Evolutionary conservation across 2,113 vertebrate genomes (phyloP).

Genomic region (Poeciliopsis prolifica): DNA sequence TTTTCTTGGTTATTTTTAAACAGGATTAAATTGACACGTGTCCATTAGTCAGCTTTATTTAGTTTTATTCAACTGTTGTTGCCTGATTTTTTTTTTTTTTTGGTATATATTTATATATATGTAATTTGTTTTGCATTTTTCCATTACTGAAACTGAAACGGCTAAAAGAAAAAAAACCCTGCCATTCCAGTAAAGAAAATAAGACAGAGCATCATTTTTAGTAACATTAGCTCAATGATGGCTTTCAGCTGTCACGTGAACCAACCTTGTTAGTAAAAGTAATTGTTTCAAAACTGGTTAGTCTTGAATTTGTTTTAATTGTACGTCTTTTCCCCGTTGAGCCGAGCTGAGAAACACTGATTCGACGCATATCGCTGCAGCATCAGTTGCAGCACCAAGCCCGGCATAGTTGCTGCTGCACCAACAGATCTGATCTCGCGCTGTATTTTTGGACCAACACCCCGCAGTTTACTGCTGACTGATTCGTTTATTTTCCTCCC

Average conservation of each 20-base stretch:
- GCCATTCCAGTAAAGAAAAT: neutral
- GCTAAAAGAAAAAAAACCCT: neutral
- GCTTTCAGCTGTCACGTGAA: no score
- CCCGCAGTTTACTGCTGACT: neutral
- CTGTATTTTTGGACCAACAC: neutral
- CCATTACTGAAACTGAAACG: neutral
- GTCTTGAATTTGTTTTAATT: neutral
- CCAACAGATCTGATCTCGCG: neutral
- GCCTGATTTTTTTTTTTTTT: no score
- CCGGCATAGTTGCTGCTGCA: neutral
- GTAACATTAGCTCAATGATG: no score
- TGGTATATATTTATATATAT: no score
- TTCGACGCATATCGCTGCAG: neutral
- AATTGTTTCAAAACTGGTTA: neutral
- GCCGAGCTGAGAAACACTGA: neutral
- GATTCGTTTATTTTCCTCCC: constrained; percentile 37
- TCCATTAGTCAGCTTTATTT: neutral
- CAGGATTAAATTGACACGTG: neutral
- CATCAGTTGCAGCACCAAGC: no score
- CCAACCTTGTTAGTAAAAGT: no score
- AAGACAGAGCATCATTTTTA: neutral
- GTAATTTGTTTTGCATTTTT: neutral
- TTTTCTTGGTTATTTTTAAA: no score
- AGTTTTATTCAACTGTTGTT: neutral
- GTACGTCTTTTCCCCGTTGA: neutral